These are phyloP conservation scores for Tachypleus tridentatus DNA, from an alignment of 1,140 invertebrate genomes.

Conservation along the genomic window DNA sequence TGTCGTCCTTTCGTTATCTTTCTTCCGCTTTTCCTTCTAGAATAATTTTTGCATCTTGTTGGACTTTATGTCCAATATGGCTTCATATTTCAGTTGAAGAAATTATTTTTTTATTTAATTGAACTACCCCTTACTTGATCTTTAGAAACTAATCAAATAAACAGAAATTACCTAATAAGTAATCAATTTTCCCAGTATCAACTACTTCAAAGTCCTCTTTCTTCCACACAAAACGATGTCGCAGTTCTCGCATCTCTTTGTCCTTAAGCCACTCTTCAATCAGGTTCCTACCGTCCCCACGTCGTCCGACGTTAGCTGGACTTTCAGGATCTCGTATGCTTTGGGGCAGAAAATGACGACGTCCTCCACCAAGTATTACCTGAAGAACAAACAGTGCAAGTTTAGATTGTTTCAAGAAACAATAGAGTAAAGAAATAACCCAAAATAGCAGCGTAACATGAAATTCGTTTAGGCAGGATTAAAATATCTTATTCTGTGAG, in stretches of 20 bases:
- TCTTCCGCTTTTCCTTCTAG: too few species aligned
- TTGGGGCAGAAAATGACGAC: slow-evolving; percentile 32
- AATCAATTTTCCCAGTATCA: slow-evolving; percentile 27
- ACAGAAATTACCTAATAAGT: slow-evolving; percentile 27
- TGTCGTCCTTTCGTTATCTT: too few species aligned
- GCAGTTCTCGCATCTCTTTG: slow-evolving; percentile 20
- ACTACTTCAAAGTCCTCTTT: slow-evolving; percentile 27
- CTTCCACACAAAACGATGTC: slow-evolving; percentile 30
- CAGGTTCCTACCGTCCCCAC: slow-evolving; percentile 57
- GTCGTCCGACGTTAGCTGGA: slow-evolving; percentile 34
- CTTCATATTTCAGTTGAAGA: too few species aligned
- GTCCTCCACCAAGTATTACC: slow-evolving; percentile 28
- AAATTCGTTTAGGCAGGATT: slow-evolving; percentile 35
- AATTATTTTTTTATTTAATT: too few species aligned
- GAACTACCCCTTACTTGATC: too few species aligned
- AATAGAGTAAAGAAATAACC: slow-evolving; percentile 59
- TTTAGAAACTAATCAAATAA: too few species aligned
- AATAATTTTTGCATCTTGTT: too few species aligned
- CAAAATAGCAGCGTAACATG: slow-evolving; percentile 48
- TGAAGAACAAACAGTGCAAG: slow-evolving; percentile 12
- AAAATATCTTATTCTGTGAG: too few species aligned
- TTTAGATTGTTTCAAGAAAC: slow-evolving; percentile 31
- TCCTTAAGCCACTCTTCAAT: slow-evolving; percentile 47
- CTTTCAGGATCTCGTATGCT: slow-evolving; percentile 27
- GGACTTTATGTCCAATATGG: too few species aligned